These are phyloP conservation scores for Andinoacara biseriatus DNA, from an alignment of 2,113 vertebrate species.

Conservation along the genomic window DNA sequence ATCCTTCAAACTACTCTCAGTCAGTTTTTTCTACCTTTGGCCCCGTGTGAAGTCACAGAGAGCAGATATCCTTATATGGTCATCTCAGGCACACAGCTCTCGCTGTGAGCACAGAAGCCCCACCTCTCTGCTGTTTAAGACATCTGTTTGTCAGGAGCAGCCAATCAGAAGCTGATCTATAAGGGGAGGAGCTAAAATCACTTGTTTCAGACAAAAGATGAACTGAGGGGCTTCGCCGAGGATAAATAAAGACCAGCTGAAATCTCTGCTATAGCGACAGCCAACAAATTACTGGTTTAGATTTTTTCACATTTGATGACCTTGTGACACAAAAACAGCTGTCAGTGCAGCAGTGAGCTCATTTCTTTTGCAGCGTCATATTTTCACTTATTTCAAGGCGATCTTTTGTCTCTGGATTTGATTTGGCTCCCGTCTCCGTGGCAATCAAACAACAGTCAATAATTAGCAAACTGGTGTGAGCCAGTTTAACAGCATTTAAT, in stretches of 20 bases:
- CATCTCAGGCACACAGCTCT: background rate
- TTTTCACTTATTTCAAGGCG: background rate
- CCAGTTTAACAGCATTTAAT: conserved; percentile 44
- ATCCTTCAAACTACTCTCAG: background rate
- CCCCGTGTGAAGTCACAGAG: background rate
- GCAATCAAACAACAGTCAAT: conserved; percentile 26
- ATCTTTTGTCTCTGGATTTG: background rate
- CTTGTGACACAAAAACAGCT: background rate
- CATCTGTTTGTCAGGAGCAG: background rate
- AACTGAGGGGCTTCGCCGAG: background rate
- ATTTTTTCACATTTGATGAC: background rate
- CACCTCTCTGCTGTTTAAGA: background rate
- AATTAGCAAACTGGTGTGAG: conserved; percentile 30
- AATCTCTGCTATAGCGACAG: background rate
- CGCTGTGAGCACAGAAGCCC: background rate
- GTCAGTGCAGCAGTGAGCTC: background rate
- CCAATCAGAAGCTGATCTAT: background rate
- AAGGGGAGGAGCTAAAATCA: background rate
- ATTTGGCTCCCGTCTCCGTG: background rate
- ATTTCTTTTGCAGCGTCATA: background rate
- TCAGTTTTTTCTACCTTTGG: background rate
- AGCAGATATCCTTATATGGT: background rate
- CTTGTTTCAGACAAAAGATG: background rate
- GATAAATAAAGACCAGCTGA: background rate
- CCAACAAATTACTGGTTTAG: background rate